Conservation (phyloP, 1,140 invertebrate species). For the Drosophila mojavensis region DNA sequence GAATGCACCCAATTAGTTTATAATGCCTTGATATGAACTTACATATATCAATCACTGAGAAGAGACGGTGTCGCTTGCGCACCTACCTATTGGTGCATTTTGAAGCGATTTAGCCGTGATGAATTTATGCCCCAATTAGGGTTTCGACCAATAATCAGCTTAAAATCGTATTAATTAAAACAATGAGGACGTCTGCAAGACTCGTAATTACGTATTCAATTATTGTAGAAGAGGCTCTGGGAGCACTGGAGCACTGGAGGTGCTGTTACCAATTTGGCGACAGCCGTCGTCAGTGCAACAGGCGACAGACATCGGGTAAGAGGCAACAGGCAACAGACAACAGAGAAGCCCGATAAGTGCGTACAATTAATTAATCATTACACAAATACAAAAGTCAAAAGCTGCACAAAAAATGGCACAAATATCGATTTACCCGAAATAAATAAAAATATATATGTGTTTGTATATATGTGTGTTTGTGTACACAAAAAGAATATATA, state of each 20-base stretch:
- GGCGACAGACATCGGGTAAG: conserved; percentile 16
- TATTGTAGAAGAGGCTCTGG: conserved; percentile 21
- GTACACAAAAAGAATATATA: neutral
- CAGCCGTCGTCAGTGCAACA: conserved; percentile 42
- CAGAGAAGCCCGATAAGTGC: conserved; percentile 45
- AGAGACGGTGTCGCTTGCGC: neutral
- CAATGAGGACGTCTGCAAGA: conserved; percentile 52
- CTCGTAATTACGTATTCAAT: conserved; percentile 59
- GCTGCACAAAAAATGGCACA: conserved; percentile 73
- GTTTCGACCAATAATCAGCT: conserved; percentile 40
- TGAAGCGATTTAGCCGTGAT: conserved; percentile 49
- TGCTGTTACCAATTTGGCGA: conserved; percentile 44
- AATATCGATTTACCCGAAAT: conserved; percentile 69
- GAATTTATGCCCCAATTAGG: conserved; percentile 52
- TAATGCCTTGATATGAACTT: neutral
- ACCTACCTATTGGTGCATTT: conserved; percentile 1
- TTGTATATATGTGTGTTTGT: neutral
- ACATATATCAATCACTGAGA: conserved; percentile 49
- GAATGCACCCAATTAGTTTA: neutral
- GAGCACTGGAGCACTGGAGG: neutral
- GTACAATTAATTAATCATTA: conserved; percentile 72
- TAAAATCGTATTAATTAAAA: conserved; percentile 71
- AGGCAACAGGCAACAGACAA: conserved; percentile 24
- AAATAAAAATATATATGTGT: conserved; percentile 17
- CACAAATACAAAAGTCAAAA: conserved; percentile 58